Conservation (phyloP, 2,797 vertebrate genomes). For the Pterois miles region DNA sequence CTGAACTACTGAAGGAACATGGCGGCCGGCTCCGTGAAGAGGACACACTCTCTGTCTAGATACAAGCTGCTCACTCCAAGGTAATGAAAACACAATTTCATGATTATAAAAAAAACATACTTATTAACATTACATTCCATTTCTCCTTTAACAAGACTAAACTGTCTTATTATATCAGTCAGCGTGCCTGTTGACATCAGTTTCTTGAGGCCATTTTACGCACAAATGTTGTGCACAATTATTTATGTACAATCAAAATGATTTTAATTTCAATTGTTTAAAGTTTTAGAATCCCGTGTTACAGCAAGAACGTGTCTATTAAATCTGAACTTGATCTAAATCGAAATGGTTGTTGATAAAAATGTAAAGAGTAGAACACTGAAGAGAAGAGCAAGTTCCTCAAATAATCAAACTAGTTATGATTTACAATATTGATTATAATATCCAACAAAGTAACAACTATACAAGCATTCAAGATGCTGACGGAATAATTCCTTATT, state of each 20-base stretch:
- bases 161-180: background rate
- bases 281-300: background rate
- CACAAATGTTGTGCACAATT: too few species aligned
- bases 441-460: background rate
- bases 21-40: too few species aligned
- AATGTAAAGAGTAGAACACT: background rate
- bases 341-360: background rate
- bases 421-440: background rate
- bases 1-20: too few species aligned
- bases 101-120: too few species aligned
- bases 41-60: too few species aligned
- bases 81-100: too few species aligned
- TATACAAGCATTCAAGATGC: background rate
- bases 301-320: too few species aligned
- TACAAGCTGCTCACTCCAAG: too few species aligned
- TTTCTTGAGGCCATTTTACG: background rate
- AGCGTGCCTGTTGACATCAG: background rate
- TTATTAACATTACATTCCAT: too few species aligned
- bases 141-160: background rate
- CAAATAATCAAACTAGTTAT: background rate
- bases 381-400: background rate
- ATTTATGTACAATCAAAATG: too few species aligned
- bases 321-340: background rate
- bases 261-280: background rate
- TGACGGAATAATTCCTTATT: background rate